phyloP scores from a whole-genome alignment of 1,140 invertebrate genomes.

The Ooceraea biroi region DNA sequence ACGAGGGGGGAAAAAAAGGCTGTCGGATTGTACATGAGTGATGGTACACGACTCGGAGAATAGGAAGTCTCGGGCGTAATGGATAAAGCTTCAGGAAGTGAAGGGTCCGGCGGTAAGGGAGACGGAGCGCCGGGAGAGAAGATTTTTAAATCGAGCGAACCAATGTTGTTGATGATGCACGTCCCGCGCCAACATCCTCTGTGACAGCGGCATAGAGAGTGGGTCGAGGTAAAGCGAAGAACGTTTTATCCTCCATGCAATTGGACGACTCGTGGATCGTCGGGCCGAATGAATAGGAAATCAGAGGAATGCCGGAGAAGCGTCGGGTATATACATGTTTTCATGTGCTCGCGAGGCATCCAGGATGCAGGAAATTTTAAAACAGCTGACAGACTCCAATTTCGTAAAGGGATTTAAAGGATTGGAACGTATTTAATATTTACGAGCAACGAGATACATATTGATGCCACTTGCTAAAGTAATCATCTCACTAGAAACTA shows the following conservation, averaged over 20 bases:
- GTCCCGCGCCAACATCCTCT: slow-evolving; percentile 40
- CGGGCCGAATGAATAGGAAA: neutral
- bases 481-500: slow-evolving; percentile 14
- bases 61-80: neutral
- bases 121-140: slow-evolving; percentile 7
- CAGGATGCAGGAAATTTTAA: no score
- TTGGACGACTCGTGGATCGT: slow-evolving; percentile 43
- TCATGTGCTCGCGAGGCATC: neutral
- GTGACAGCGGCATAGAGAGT: slow-evolving; percentile 43
- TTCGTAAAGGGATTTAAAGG: neutral
- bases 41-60: slow-evolving; percentile 19
- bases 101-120: slow-evolving; percentile 42
- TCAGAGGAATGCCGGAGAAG: slow-evolving; percentile 1
- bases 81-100: slow-evolving; percentile 29
- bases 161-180: slow-evolving; percentile 57
- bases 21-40: slow-evolving; percentile 10
- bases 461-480: slow-evolving; percentile 5
- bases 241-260: slow-evolving; percentile 47
- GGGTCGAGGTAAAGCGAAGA: slow-evolving; percentile 23
- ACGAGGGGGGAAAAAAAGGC: neutral
- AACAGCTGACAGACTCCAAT: neutral
- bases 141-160: slow-evolving; percentile 51
- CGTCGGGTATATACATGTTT: neutral
- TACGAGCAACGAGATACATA: neutral
- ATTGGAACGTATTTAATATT: neutral